These are phyloP conservation scores for Alouatta palliata DNA, from an alignment of 2,113 vertebrate species.

Conservation along the genomic window DNA sequence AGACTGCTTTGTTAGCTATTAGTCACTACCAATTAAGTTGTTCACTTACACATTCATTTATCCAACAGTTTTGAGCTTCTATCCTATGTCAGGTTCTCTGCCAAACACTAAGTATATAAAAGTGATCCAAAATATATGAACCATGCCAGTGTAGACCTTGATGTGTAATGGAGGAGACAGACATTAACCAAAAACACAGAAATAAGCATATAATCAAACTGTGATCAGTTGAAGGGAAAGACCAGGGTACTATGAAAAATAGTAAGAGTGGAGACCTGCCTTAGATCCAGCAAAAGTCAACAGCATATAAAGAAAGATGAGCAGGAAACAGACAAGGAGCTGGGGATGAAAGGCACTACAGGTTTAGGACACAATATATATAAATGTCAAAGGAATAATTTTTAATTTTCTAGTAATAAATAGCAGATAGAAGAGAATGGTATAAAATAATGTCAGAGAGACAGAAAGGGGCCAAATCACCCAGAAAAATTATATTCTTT, in stretches of 20 bases:
- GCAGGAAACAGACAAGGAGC: accelerated
- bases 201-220: not conserved
- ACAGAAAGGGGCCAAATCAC: not conserved
- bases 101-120: not conserved
- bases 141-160: not conserved
- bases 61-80: not conserved
- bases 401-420: not conserved
- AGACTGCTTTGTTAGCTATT: slow-evolving; percentile 40
- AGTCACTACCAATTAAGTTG: slow-evolving; percentile 38
- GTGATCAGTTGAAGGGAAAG: not conserved
- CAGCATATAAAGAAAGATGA: not conserved
- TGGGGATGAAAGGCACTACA: not conserved
- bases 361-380: not conserved
- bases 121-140: not conserved
- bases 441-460: not conserved
- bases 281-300: not conserved
- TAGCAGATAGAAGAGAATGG: not conserved
- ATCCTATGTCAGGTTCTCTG: not conserved
- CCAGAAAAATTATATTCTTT: not conserved
- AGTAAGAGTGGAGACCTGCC: not conserved
- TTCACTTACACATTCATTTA: not conserved
- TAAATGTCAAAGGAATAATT: not conserved
- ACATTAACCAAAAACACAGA: not conserved
- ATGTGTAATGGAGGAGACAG: not conserved
- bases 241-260: not conserved